These are phyloP conservation scores for Ptiloglossa arizonensis DNA, from an alignment of 1,140 invertebrate species.

Conservation along the genomic window DNA sequence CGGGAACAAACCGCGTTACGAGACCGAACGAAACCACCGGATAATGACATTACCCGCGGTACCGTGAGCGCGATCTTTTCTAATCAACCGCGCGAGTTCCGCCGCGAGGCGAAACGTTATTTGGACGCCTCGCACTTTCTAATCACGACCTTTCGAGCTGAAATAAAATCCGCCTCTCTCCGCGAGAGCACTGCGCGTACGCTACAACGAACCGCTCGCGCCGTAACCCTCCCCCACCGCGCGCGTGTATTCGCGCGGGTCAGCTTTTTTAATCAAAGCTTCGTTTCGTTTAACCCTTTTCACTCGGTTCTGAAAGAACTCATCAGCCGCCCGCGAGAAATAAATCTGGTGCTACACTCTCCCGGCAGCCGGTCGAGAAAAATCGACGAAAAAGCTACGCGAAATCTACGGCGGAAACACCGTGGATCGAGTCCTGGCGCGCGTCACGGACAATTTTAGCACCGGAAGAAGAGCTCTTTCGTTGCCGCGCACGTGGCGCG, in stretches of 20 bases:
- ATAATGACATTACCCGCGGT: not conserved
- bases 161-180: not conserved
- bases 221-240: slow-evolving; percentile 1
- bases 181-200: not conserved
- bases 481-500: no score
- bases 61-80: not conserved
- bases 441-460: no score
- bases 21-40: not conserved
- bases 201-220: not conserved
- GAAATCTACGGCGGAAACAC: not conserved
- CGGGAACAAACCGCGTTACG: no score
- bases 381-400: not conserved
- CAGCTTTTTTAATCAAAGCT: slow-evolving; percentile 7
- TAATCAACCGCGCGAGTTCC: not conserved
- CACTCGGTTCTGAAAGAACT: slow-evolving; percentile 31
- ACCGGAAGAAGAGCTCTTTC: no score
- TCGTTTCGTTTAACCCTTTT: slow-evolving; percentile 38
- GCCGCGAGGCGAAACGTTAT: not conserved
- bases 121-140: slow-evolving; percentile 3
- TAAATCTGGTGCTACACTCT: no score
- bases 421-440: not conserved
- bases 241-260: not conserved
- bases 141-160: slow-evolving; percentile 6
- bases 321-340: slow-evolving; percentile 32
- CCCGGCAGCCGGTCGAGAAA: no score